Evolutionary conservation across 2,113 vertebrate genomes (phyloP).

Genomic region (Catharus fuscescens): DNA sequence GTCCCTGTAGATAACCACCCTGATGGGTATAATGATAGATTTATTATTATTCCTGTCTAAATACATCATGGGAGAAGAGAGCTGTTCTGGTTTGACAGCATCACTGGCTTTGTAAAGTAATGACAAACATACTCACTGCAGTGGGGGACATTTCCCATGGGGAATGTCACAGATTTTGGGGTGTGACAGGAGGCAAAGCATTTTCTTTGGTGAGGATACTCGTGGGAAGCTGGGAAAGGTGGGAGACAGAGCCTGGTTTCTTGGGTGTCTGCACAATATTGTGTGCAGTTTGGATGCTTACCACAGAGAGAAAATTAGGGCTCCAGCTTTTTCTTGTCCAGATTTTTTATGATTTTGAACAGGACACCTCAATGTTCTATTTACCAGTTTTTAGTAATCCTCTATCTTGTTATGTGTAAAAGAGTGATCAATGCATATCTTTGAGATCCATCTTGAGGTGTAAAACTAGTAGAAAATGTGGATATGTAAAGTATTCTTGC

Average conservation of each 20-base stretch:
- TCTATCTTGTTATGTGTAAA: not conserved
- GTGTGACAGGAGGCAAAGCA: not conserved
- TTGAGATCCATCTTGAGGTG: not conserved
- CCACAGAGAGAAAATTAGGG: fast-evolving
- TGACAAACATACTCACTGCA: not conserved
- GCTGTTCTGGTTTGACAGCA: not conserved
- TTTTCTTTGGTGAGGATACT: not conserved
- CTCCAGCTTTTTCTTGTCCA: not conserved
- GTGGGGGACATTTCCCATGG: not conserved
- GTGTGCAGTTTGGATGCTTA: not conserved
- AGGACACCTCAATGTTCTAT: not conserved
- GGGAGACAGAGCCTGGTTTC: not conserved
- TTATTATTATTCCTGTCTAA: not conserved
- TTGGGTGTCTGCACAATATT: not conserved
- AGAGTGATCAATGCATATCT: not conserved
- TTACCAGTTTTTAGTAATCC: not conserved
- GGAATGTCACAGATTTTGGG: not conserved
- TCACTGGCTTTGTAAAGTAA: not conserved
- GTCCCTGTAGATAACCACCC: not conserved
- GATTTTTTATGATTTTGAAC: not conserved
- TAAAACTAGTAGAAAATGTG: not conserved
- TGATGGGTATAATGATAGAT: not conserved
- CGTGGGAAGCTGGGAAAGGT: not conserved
- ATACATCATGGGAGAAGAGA: not conserved
- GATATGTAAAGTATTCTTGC: not conserved